A percentile compares a stretch with the other conserved stretches of the same genome.
phyloP scores from a whole-genome alignment of 2,113 vertebrate genomes.

The Vanacampus margaritifer region DNA sequence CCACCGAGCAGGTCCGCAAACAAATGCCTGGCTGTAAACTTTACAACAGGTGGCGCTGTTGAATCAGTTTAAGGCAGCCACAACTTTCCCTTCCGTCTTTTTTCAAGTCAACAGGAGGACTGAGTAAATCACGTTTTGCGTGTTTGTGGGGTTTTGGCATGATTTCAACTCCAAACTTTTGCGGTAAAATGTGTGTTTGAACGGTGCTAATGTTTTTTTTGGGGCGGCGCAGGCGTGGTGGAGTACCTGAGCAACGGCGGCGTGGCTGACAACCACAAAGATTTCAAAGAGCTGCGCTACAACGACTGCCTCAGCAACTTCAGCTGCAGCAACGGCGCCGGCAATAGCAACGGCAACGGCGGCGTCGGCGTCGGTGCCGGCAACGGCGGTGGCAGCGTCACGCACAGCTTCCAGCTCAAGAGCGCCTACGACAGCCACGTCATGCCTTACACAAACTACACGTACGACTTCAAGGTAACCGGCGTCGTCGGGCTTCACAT shows the following conservation, averaged over 20 bases:
- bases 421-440: slow-evolving; percentile 95
- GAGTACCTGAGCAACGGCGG: slow-evolving; percentile 96
- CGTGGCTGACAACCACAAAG: slow-evolving; percentile 98
- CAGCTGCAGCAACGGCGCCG: slow-evolving; percentile 90
- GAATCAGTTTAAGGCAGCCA: too few relatives aligned
- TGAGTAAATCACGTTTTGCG: too few relatives aligned
- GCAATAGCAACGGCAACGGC: slow-evolving; percentile 80
- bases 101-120: too few relatives aligned
- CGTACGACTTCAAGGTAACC: slow-evolving; percentile 84
- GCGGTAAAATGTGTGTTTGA: too few relatives aligned
- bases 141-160: too few relatives aligned
- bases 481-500: too few relatives aligned
- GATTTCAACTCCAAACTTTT: too few relatives aligned
- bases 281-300: slow-evolving; percentile 97
- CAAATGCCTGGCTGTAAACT: too few relatives aligned
- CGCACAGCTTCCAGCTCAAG: slow-evolving; percentile 95
- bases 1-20: too few relatives aligned
- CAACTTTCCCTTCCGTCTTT: too few relatives aligned
- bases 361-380: slow-evolving; percentile 86
- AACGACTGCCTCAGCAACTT: slow-evolving; percentile 97
- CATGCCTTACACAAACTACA: slow-evolving; percentile 99
- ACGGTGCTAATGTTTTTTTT: background rate
- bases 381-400: slow-evolving; percentile 89
- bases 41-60: too few relatives aligned
- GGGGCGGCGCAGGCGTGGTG: slow-evolving; percentile 83